These are phyloP conservation scores for Ostrea denselamellosa DNA, from an alignment of 1,140 invertebrate species.

Conservation along the genomic window DNA sequence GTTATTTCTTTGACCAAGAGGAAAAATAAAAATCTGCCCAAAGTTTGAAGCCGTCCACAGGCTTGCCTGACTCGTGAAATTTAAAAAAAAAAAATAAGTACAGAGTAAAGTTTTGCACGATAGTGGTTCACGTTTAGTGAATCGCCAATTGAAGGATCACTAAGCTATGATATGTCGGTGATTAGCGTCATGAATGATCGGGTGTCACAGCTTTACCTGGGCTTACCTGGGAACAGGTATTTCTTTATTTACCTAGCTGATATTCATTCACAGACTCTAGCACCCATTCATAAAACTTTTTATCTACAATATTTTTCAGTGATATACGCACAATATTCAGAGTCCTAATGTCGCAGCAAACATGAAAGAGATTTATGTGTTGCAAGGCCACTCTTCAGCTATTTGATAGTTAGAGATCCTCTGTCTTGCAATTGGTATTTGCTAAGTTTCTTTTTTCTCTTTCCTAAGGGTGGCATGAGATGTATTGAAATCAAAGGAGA, in stretches of 20 bases:
- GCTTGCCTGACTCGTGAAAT: background rate
- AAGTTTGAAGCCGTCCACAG: background rate
- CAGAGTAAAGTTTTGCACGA: background rate
- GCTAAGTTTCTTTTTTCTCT: slow-evolving; percentile 26
- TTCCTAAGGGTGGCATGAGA: background rate
- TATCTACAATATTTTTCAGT: slow-evolving; percentile 30
- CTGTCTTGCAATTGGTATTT: background rate
- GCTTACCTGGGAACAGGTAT: slow-evolving; percentile 34
- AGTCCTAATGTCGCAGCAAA: background rate
- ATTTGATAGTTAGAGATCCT: slow-evolving; percentile 6
- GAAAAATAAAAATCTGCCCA: background rate
- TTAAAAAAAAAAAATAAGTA: background rate
- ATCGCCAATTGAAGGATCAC: slow-evolving; percentile 23
- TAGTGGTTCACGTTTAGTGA: slow-evolving; percentile 9
- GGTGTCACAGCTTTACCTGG: slow-evolving; percentile 1
- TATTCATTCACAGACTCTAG: slow-evolving; percentile 31
- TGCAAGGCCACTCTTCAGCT: slow-evolving; percentile 19
- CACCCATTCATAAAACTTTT: slow-evolving; percentile 32
- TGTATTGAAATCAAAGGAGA: slow-evolving; percentile 21
- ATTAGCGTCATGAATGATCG: slow-evolving; percentile 17
- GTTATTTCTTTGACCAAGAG: background rate
- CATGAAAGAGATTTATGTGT: slow-evolving; percentile 27
- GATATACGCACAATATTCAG: slow-evolving; percentile 38
- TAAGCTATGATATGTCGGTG: background rate
- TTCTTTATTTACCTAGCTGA: slow-evolving; percentile 35